Conservation (phyloP, 2,888 invertebrate genomes). For the Sericinus montela region DNA sequence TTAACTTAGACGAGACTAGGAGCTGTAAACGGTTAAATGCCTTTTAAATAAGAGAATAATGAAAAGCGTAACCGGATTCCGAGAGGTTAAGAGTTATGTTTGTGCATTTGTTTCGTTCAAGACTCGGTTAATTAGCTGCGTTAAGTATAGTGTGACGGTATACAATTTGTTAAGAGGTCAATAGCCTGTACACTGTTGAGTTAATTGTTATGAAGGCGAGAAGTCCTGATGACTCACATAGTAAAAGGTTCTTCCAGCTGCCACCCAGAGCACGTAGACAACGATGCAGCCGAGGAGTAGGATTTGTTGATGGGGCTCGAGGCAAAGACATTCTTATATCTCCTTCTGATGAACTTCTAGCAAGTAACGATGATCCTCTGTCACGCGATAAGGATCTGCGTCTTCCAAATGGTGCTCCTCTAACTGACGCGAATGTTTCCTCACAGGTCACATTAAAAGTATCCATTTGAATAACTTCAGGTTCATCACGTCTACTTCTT, state of each 20-base stretch:
- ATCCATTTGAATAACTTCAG: slow-evolving; percentile 64
- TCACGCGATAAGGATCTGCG: slow-evolving; percentile 71
- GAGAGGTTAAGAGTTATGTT: slow-evolving; percentile 54
- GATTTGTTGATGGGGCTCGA: slow-evolving; percentile 55
- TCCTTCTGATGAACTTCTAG: slow-evolving; percentile 85
- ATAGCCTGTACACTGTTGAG: slow-evolving; percentile 18
- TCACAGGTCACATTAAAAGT: slow-evolving; percentile 57
- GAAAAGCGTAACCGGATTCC: slow-evolving; percentile 48
- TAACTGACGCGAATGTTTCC: slow-evolving; percentile 65
- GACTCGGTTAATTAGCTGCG: slow-evolving; percentile 45
- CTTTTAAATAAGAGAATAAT: slow-evolving; percentile 62
- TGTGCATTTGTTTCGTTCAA: slow-evolving; percentile 41
- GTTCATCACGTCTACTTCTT: slow-evolving; percentile 52
- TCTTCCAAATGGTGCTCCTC: slow-evolving; percentile 66
- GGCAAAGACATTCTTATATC: slow-evolving; percentile 75
- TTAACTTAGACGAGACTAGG: slow-evolving; percentile 55
- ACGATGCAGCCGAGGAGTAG: slow-evolving; percentile 80
- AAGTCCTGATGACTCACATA: slow-evolving; percentile 82
- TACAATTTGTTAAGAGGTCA: slow-evolving; percentile 15
- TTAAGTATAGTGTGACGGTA: slow-evolving; percentile 30
- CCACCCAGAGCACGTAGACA: slow-evolving; percentile 87
- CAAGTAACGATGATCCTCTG: slow-evolving; percentile 73
- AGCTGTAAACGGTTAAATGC: slow-evolving; percentile 59
- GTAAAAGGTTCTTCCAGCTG: slow-evolving; percentile 88
- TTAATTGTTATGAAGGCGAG: slow-evolving; percentile 33